Percentiles rank a stretch among this genome's conserved stretches.
phyloP scores from a whole-genome alignment of 1,140 invertebrate species.

The Pogonus chalceus region DNA sequence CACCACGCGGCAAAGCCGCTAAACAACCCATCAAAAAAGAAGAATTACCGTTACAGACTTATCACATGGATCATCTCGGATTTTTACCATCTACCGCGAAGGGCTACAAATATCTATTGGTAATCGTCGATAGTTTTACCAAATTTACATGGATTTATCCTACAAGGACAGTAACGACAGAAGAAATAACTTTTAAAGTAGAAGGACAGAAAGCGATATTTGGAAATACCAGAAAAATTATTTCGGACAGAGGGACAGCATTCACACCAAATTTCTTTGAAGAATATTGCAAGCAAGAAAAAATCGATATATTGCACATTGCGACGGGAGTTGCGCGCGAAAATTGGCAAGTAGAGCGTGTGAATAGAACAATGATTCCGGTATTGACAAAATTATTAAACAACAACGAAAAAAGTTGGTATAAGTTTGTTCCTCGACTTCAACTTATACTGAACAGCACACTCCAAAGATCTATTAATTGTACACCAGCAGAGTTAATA shows the following conservation, averaged over 20 bases:
- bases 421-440: too few species aligned
- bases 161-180: constrained; percentile 15
- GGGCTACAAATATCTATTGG: constrained; percentile 17
- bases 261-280: constrained; percentile 19
- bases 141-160: constrained; percentile 24
- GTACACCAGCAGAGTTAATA: too few species aligned
- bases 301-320: constrained; percentile 17
- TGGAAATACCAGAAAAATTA: constrained; percentile 8
- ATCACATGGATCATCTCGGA: constrained; percentile 26
- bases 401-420: too few species aligned
- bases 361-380: too few species aligned
- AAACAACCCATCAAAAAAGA: not conserved
- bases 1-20: not conserved
- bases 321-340: constrained; percentile 20
- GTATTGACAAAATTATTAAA: too few species aligned
- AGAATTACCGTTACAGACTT: constrained; percentile 21
- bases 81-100: constrained; percentile 18
- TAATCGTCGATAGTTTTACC: constrained; percentile 23
- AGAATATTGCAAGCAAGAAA: constrained; percentile 18
- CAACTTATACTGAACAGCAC: too few species aligned
- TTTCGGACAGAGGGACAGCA: constrained; percentile 17
- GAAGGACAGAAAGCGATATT: constrained; percentile 10
- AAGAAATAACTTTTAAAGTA: not conserved
- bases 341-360: too few species aligned
- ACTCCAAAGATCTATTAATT: too few species aligned